These are phyloP conservation scores for Nephila pilipes DNA, from an alignment of 1,140 invertebrate genomes.

Conservation along the genomic window DNA sequence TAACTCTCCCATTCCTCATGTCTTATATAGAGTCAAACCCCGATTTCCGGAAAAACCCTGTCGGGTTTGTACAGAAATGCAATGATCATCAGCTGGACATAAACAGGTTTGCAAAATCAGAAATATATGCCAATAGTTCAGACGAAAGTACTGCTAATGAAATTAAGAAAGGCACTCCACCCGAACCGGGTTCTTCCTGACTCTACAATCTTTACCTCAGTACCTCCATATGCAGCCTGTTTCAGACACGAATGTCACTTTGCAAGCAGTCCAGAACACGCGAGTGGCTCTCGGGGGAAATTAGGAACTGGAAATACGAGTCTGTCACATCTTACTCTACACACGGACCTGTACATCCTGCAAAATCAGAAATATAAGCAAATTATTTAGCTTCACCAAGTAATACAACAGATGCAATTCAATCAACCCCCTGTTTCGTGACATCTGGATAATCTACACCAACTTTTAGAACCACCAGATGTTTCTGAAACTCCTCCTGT, in stretches of 20 bases:
- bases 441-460: conserved; percentile 97
- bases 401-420: conserved; percentile 96
- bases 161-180: conserved; percentile 32
- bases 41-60: not conserved
- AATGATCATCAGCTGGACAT: conserved; percentile 66
- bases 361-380: conserved; percentile 98
- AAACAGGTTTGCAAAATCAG: conserved; percentile 52
- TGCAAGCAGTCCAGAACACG: conserved; percentile 95
- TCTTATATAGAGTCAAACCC: conserved; percentile 53
- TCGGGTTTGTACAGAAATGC: conserved; percentile 39
- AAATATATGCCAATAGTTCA: conserved; percentile 3
- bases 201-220: conserved; percentile 48
- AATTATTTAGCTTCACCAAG: conserved; percentile 91
- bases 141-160: conserved; percentile 38
- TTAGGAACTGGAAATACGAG: conserved; percentile 87
- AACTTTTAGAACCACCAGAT: conserved; percentile 86
- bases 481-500: conserved; percentile 72
- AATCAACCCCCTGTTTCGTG: conserved; percentile 97
- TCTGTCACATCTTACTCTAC: conserved; percentile 89
- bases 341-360: conserved; percentile 85
- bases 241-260: conserved; percentile 86
- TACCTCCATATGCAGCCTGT: conserved; percentile 63
- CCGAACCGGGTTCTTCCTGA: conserved; percentile 38
- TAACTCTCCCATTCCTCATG: conserved; percentile 48
- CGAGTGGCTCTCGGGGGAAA: conserved; percentile 96